A percentile compares a stretch with the other conserved stretches of the same genome.
Conservation (phyloP, 2,888 invertebrate species). For the Agrochola litura region DNA sequence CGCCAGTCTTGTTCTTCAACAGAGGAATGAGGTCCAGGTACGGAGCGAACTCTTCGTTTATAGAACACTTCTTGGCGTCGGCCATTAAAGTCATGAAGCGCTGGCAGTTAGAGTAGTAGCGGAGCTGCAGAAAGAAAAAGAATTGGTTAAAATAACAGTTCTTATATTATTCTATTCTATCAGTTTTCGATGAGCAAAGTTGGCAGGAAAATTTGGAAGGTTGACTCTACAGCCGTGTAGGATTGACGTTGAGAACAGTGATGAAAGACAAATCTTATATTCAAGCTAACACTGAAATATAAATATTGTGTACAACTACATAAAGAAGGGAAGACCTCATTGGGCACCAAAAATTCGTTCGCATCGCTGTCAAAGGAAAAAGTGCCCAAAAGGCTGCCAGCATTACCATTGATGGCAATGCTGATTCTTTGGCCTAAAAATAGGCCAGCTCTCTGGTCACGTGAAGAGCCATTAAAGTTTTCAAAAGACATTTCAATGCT, state of each 20-base stretch:
- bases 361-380: too few species aligned
- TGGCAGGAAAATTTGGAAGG: background rate
- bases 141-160: background rate
- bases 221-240: too few species aligned
- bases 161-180: background rate
- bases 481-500: too few species aligned
- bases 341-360: too few species aligned
- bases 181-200: background rate
- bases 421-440: too few species aligned
- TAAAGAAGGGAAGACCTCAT: too few species aligned
- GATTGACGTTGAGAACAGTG: background rate
- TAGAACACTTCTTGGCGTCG: slow-evolving; percentile 75
- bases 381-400: too few species aligned
- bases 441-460: too few species aligned
- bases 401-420: too few species aligned
- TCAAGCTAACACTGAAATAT: background rate
- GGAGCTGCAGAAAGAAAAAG: slow-evolving; percentile 75
- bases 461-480: too few species aligned
- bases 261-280: background rate
- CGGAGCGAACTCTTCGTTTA: slow-evolving; percentile 77
- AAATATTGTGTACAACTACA: too few species aligned
- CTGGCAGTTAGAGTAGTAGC: slow-evolving; percentile 86
- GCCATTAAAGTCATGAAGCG: slow-evolving; percentile 78
- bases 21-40: slow-evolving; percentile 79
- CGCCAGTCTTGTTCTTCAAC: slow-evolving; percentile 78